Base-by-base conservation (phyloP, 1,140 invertebrate species). In the Lepidurus apus region DNA sequence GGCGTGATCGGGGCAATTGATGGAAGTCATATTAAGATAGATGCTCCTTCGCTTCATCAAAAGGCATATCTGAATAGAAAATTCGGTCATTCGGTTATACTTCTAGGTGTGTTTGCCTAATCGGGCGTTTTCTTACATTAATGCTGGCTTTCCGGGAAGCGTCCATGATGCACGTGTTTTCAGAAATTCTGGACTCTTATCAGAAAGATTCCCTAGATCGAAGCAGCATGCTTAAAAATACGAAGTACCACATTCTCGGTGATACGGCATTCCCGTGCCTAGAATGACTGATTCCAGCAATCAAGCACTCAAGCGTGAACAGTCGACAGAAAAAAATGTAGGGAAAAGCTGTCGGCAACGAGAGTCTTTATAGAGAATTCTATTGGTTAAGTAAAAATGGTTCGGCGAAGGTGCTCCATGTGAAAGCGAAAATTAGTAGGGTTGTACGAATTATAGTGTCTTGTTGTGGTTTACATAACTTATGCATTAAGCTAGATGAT, bases 61-160 rank as follows among this genome's bases (percentile, higher is more conserved):
- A 75, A 75, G 24, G 1, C 34, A 17, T 75, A 26, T 7, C 34
- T 42, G 34, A 75, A 75, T 42, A 75, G 74, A 26, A 75, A 75
- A 43, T 26, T 75, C 13, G 1, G 13, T 7, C 74, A 75, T 42
- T 75, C 34, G 34, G 13, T 75, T 43, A 75, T 21, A 17, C 34
- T 75, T 17, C 34, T 75, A 21, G 74, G 74, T 75, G 8, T 75
- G 74, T 26, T 42, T 75, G n/a, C 74, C 74, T 1, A 75, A 75
- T 42, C 74, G 74, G 1, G n/a, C 74, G 7, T 75, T 75, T 75
- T 75, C 74, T 42, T 75, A 75, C 34, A 75, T 43, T 34, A 5
- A 34, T 34, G 74, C 34, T 1, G 74, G 74, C 6, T 75, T 75
- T 43, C 74, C 74, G 11, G 74, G 34, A 75, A 75, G 74, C 26